Percentiles rank a stretch among this genome's conserved stretches.
Evolutionary conservation across 1,140 invertebrate species (phyloP).

Genomic region (Aporrectodea caliginosa): DNA sequence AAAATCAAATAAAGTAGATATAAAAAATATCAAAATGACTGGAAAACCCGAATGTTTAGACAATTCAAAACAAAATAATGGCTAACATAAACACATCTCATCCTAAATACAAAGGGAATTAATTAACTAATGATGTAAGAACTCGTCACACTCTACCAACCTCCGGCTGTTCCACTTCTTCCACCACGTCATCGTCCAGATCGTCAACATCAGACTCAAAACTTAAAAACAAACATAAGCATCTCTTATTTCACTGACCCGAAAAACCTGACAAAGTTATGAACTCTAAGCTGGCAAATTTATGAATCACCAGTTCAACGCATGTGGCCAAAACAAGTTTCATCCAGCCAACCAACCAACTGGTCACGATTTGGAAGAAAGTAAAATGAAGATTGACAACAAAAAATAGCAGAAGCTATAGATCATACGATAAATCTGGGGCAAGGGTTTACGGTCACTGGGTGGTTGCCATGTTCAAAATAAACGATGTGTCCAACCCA

Average conservation of each 20-base stretch:
- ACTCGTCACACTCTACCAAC: conserved; percentile 27
- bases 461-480: no score
- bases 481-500: no score
- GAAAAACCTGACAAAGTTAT: neutral
- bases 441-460: no score
- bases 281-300: neutral
- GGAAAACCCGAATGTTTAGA: neutral
- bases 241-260: neutral
- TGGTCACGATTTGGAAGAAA: neutral
- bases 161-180: conserved; percentile 22
- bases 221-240: neutral
- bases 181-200: conserved; percentile 17
- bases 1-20: neutral
- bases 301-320: neutral
- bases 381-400: no score
- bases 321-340: neutral
- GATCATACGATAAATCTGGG: no score
- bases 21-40: neutral
- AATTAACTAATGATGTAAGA: no score
- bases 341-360: neutral
- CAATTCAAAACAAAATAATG: neutral
- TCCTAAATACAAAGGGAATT: neutral
- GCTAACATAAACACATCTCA: neutral
- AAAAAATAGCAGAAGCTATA: no score
- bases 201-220: conserved; percentile 31